phyloP scores from a whole-genome alignment of 2,888 invertebrate species.

The Zaprionus obscuricornis region DNA sequence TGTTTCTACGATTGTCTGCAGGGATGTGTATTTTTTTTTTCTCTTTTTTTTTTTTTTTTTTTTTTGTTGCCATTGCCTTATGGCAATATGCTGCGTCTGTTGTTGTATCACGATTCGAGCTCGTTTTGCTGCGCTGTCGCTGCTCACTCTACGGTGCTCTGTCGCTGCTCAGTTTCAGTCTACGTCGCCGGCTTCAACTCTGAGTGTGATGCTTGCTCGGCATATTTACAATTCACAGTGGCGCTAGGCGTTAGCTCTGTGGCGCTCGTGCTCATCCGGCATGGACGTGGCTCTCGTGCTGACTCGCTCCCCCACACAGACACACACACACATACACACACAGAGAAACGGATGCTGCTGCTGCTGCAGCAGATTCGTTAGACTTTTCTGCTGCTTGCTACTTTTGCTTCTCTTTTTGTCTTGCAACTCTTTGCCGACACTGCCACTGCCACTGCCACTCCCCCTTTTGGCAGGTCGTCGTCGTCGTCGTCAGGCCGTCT shows the following conservation, averaged over 20 bases:
- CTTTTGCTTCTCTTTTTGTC: slow-evolving; percentile 8
- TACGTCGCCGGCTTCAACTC: background rate
- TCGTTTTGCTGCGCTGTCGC: no score
- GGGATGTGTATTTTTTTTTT: slow-evolving; percentile 47
- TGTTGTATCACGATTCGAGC: slow-evolving; percentile 54
- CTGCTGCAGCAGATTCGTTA: slow-evolving; percentile 2
- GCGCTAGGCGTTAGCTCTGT: slow-evolving; percentile 39
- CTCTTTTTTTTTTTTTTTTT: background rate
- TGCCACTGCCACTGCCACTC: slow-evolving; percentile 3
- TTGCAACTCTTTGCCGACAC: background rate
- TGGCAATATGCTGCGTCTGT: slow-evolving; percentile 17
- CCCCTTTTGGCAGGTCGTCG: slow-evolving; percentile 15
- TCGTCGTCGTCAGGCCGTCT: slow-evolving; percentile 15
- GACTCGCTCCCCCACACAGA: slow-evolving; percentile 51
- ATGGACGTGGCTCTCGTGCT: slow-evolving; percentile 49
- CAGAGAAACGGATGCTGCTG: no score
- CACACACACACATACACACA: no score
- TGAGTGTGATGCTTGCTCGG: no score
- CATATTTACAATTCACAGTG: slow-evolving; percentile 34
- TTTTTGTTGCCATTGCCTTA: background rate
- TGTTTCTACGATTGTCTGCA: slow-evolving; percentile 70
- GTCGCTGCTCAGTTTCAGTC: no score
- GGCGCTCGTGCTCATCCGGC: slow-evolving; percentile 46
- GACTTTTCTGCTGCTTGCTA: slow-evolving; percentile 12
- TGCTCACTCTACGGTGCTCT: no score